phyloP scores from a whole-genome alignment of 2,888 invertebrate species.

The Lochmaea capreae region DNA sequence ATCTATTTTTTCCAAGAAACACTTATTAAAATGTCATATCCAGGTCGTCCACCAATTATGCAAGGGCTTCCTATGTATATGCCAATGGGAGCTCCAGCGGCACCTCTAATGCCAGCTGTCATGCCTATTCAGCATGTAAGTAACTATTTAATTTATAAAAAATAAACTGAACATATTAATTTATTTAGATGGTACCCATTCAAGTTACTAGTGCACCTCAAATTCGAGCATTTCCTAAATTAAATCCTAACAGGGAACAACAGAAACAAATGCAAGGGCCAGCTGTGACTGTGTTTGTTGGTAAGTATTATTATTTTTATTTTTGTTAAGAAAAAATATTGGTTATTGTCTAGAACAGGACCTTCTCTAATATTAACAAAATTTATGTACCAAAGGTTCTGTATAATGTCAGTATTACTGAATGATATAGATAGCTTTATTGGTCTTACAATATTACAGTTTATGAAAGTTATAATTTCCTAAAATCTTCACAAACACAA shows the following conservation, averaged over 20 bases:
- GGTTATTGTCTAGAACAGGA: no score
- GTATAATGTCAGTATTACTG: no score
- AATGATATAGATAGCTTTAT: no score
- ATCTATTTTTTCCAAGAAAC: background rate
- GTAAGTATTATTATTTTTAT: conserved; percentile 66
- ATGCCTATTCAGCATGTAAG: conserved; percentile 83
- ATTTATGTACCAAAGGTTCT: no score
- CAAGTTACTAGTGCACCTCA: conserved; percentile 65
- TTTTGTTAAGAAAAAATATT: background rate
- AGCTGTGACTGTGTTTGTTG: conserved; percentile 96
- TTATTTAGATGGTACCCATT: conserved; percentile 69
- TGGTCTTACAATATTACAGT: no score
- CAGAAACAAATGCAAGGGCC: conserved; percentile 75
- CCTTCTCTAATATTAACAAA: no score
- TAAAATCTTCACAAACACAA: no score
- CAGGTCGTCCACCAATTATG: conserved; percentile 85
- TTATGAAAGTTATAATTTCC: no score
- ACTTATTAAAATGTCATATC: conserved; percentile 81
- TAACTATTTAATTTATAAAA: conserved; percentile 46
- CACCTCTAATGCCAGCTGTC: conserved; percentile 77
- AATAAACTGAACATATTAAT: conserved; percentile 7
- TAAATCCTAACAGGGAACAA: conserved; percentile 63
- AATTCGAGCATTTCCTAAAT: conserved; percentile 63
- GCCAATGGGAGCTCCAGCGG: conserved; percentile 75
- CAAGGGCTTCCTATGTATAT: conserved; percentile 76